Evolutionary conservation across 2,888 invertebrate genomes (phyloP).

Genomic region (Homarus gammarus): DNA sequence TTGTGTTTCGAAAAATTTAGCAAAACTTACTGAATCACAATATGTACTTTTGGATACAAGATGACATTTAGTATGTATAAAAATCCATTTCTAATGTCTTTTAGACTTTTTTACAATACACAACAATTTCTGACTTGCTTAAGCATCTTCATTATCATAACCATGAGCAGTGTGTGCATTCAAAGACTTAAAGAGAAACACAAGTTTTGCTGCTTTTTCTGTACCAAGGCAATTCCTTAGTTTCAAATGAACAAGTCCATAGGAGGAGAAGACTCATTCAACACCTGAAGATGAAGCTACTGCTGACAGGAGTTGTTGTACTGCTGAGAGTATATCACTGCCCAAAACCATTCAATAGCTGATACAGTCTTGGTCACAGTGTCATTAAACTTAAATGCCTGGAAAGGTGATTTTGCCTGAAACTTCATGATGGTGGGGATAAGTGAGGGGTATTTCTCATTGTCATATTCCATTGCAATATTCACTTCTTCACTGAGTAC

Average conservation of each 20-base stretch:
- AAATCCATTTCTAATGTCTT: too few species aligned
- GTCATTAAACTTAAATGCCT: conserved; percentile 34
- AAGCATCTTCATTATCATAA: too few species aligned
- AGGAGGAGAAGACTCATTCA: conserved; percentile 27
- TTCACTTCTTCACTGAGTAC: background rate
- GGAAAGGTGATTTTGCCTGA: conserved; percentile 35
- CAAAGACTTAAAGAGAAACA: background rate
- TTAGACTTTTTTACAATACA: too few species aligned
- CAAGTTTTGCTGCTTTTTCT: conserved; percentile 20
- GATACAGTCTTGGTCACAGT: conserved; percentile 34
- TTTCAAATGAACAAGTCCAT: conserved; percentile 22
- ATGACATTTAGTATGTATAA: too few species aligned
- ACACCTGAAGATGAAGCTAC: conserved; percentile 21
- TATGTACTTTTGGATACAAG: too few species aligned
- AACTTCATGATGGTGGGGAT: conserved; percentile 42
- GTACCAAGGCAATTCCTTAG: conserved; percentile 27
- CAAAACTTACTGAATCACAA: too few species aligned
- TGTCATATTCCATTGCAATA: conserved; percentile 25
- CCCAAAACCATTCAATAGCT: conserved; percentile 12
- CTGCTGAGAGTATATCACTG: conserved; percentile 1
- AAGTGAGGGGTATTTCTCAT: conserved; percentile 14
- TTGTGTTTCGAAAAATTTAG: too few species aligned
- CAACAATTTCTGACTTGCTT: too few species aligned
- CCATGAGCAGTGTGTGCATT: too few species aligned
- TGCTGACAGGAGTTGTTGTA: background rate